phyloP scores from a whole-genome alignment of 2,888 invertebrate genomes.

The Cyclophora punctaria region DNA sequence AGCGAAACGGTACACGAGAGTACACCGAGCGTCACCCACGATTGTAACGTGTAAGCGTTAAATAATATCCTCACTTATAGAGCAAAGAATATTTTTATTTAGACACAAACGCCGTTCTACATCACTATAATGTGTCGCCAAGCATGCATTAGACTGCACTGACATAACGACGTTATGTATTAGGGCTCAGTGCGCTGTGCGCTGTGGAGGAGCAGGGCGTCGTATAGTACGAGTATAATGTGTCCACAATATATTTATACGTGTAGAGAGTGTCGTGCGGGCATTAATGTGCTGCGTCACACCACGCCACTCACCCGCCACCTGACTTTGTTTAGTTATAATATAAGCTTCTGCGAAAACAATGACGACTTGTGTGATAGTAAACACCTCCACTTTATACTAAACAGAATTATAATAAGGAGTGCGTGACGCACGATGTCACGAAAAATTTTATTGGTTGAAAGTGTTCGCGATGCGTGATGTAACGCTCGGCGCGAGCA shows the following conservation, averaged over 20 bases:
- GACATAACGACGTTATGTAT: constrained; percentile 34
- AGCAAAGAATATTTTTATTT: constrained; percentile 23
- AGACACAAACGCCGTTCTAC: constrained; percentile 27
- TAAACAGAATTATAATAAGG: constrained; percentile 37
- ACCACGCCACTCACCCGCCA: constrained; percentile 30
- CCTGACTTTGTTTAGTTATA: constrained; percentile 20
- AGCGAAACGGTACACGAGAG: constrained; percentile 13
- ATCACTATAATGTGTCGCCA: constrained; percentile 30
- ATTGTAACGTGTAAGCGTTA: constrained; percentile 3
- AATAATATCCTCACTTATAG: constrained; percentile 22
- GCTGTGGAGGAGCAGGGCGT: constrained; percentile 13
- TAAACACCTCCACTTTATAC: constrained; percentile 35
- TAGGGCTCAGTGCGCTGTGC: constrained; percentile 20
- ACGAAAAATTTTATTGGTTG: constrained; percentile 29
- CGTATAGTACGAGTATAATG: constrained; percentile 24
- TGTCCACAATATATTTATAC: constrained; percentile 25
- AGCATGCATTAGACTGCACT: constrained; percentile 33
- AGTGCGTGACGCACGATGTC: constrained; percentile 47
- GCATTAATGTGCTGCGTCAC: constrained; percentile 31
- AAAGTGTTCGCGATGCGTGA: constrained; percentile 29
- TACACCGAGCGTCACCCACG: constrained; percentile 2
- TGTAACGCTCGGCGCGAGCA: constrained; percentile 11
- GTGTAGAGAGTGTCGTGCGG: constrained; percentile 30
- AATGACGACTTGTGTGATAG: constrained; percentile 27
- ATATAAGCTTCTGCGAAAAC: constrained; percentile 28